Conservation (phyloP, 2,888 invertebrate species). For the Eupithecia inturbata region DNA sequence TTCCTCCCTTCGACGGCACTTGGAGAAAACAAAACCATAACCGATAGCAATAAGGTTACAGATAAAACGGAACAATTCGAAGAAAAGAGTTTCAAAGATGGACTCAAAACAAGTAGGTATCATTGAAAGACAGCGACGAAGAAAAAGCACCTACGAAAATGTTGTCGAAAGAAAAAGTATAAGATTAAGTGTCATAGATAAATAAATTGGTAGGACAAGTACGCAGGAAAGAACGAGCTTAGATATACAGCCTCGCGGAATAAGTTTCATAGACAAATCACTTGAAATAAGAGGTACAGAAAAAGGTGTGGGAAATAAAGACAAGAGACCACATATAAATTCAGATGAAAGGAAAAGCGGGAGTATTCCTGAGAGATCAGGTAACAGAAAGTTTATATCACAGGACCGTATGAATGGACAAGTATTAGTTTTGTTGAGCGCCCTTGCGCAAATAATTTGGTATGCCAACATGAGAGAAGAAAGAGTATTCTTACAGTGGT, state of each 20-base stretch:
- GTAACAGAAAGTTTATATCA: background rate
- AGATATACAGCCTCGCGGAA: background rate
- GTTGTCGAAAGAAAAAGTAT: background rate
- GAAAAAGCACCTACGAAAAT: background rate
- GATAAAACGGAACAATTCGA: background rate
- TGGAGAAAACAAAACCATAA: background rate
- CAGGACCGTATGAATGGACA: background rate
- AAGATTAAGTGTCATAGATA: background rate
- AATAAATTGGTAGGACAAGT: background rate
- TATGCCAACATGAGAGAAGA: background rate
- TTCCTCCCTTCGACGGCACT: conserved; percentile 85
- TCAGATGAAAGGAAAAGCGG: background rate
- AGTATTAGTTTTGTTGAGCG: background rate
- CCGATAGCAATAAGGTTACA: background rate
- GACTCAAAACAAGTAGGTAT: background rate
- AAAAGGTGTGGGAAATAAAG: background rate
- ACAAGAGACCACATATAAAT: background rate
- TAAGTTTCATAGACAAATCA: background rate
- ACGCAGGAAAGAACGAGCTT: background rate
- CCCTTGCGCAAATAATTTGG: background rate
- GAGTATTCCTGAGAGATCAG: background rate
- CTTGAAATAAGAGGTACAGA: background rate
- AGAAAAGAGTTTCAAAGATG: background rate
- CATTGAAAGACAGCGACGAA: background rate
- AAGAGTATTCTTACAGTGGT: background rate